These are phyloP conservation scores for Prunella strophiata DNA, from an alignment of 2,797 vertebrate species.

Conservation along the genomic window DNA sequence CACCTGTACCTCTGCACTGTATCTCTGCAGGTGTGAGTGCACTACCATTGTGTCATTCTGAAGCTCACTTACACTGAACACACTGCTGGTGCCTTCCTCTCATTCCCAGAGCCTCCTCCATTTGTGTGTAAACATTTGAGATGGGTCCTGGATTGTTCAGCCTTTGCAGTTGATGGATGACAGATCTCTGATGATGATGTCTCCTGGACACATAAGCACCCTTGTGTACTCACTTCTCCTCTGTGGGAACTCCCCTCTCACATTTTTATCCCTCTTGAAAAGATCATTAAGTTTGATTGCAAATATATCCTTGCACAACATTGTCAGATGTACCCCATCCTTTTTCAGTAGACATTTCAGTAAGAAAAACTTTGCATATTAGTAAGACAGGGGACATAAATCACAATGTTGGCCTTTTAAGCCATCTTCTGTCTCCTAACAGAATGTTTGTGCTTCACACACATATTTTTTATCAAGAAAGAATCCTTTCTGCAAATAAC, in stretches of 20 bases:
- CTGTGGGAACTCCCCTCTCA: not conserved
- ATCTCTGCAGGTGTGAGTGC: not conserved
- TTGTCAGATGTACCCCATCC: not conserved
- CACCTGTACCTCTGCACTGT: not conserved
- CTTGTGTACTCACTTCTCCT: not conserved
- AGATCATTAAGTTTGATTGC: not conserved
- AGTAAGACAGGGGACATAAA: not conserved
- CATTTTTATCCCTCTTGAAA: not conserved
- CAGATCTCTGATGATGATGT: rapidly evolving
- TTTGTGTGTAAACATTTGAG: not conserved
- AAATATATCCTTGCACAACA: rapidly evolving
- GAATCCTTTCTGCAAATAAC: not conserved
- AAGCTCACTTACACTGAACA: rapidly evolving
- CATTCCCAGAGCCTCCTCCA: too few relatives aligned
- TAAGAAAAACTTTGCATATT: not conserved
- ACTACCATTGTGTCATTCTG: rapidly evolving
- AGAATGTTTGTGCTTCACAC: not conserved
- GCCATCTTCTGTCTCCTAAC: not conserved
- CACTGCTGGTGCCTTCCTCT: not conserved
- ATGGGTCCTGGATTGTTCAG: not conserved
- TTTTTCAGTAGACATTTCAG: not conserved
- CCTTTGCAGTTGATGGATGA: not conserved
- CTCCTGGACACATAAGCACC: not conserved
- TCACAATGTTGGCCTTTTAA: not conserved
- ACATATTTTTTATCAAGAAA: not conserved